Evolutionary conservation across 2,113 vertebrate species (phyloP).

Genomic region (Machaerirhynchus nigripectus): DNA sequence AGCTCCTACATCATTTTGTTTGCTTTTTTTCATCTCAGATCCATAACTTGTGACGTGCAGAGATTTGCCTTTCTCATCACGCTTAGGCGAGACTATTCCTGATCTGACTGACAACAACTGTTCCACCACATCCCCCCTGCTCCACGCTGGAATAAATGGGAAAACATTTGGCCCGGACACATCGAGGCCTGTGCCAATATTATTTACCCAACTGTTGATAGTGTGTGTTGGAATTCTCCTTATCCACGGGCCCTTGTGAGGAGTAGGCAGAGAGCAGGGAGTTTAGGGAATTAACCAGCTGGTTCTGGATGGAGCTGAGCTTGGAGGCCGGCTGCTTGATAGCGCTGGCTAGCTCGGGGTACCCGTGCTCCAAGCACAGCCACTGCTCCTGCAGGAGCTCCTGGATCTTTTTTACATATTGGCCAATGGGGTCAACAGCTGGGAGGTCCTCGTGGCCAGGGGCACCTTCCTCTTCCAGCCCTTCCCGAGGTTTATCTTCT

Average conservation of each 20-base stretch:
- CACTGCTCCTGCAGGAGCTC: slow-evolving; percentile 96
- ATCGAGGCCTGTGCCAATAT: background rate
- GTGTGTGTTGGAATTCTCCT: slow-evolving; percentile 56
- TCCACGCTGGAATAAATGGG: background rate
- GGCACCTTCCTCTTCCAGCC: background rate
- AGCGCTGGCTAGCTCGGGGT: slow-evolving; percentile 82
- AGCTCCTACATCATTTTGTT: background rate
- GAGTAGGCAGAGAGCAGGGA: slow-evolving; percentile 92
- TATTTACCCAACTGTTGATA: slow-evolving; percentile 73
- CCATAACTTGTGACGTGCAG: background rate
- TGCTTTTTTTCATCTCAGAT: background rate
- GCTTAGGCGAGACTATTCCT: background rate
- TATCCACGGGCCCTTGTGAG: slow-evolving; percentile 67
- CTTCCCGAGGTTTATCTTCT: background rate
- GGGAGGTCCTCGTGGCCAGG: slow-evolving; percentile 37
- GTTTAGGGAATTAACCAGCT: slow-evolving; percentile 93
- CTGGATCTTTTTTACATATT: slow-evolving; percentile 92
- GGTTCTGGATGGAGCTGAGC: slow-evolving; percentile 96
- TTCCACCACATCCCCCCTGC: background rate
- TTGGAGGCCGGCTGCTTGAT: slow-evolving; percentile 87
- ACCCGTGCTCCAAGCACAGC: slow-evolving; percentile 88
- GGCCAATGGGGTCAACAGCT: slow-evolving; percentile 82
- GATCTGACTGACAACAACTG: background rate
- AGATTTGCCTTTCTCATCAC: background rate
- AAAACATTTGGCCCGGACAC: background rate